phyloP scores from a whole-genome alignment of 2,113 vertebrate species.

The Psilopsiagon aymara region DNA sequence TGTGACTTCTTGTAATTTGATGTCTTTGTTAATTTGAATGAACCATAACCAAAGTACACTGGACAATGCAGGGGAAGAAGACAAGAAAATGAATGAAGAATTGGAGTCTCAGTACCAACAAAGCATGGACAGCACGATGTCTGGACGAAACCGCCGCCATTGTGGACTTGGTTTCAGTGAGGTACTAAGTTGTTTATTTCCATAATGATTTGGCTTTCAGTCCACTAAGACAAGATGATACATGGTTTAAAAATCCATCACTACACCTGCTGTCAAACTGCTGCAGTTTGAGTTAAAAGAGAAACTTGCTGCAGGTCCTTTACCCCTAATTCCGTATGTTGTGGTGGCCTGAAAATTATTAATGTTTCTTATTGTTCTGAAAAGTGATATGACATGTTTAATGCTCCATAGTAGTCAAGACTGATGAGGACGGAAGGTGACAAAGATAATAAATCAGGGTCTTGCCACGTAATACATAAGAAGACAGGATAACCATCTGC shows the following conservation, averaged over 20 bases:
- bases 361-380: neutral
- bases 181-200: constrained; percentile 73
- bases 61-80: constrained; percentile 87
- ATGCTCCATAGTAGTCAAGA: neutral
- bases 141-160: constrained; percentile 90
- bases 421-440: neutral
- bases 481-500: neutral
- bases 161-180: constrained; percentile 95
- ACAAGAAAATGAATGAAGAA: constrained; percentile 89
- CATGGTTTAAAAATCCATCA: neutral
- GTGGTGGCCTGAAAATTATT: neutral
- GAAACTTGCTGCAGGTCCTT: neutral
- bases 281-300: neutral
- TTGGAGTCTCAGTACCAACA: constrained; percentile 94
- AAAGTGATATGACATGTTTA: neutral
- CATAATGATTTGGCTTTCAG: neutral
- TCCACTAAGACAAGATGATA: neutral
- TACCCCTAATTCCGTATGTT: neutral
- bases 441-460: neutral
- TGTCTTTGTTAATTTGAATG: constrained; percentile 79
- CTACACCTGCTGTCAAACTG: neutral
- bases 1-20: constrained; percentile 69
- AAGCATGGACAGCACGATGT: constrained; percentile 92
- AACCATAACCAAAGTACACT: constrained; percentile 80
- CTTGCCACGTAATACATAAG: neutral